A percentile compares a stretch with the other conserved stretches of the same genome.
phyloP scores from a whole-genome alignment of 2,888 invertebrate genomes.

The Colostygia pectinataria region DNA sequence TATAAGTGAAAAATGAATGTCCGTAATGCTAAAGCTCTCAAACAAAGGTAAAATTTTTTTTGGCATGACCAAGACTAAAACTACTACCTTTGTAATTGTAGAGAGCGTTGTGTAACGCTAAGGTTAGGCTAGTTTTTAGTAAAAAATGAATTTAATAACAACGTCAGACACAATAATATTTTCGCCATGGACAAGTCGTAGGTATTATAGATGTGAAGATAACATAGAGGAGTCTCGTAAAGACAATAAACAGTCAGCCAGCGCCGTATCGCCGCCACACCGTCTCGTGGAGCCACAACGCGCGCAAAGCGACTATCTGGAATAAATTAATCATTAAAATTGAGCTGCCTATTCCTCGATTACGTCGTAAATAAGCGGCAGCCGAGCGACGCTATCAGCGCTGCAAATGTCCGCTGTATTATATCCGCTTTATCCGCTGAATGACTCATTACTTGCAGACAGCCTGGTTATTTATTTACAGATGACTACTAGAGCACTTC shows the following conservation, averaged over 20 bases:
- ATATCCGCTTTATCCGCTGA: conserved; percentile 8
- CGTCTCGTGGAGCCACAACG: not conserved
- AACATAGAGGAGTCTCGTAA: too few relatives aligned
- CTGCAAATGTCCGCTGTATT: conserved; percentile 15
- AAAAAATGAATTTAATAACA: too few relatives aligned
- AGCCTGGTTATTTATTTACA: conserved; percentile 5
- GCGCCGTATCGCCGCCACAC: not conserved
- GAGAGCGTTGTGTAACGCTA: too few relatives aligned
- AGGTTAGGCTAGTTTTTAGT: too few relatives aligned
- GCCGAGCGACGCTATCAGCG: conserved; percentile 9
- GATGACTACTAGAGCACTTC: not conserved
- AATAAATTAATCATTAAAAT: conserved; percentile 18
- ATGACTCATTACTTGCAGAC: conserved; percentile 15
- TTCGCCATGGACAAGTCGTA: too few relatives aligned
- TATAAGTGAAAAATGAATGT: too few relatives aligned
- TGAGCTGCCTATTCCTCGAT: conserved; percentile 15
- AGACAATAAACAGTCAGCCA: not conserved
- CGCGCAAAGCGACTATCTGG: not conserved
- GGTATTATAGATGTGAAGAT: too few relatives aligned
- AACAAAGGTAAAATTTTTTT: too few relatives aligned
- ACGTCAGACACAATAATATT: too few relatives aligned
- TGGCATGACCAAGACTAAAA: too few relatives aligned
- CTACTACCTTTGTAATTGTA: too few relatives aligned
- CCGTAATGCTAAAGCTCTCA: too few relatives aligned
- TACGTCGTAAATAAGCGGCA: conserved; percentile 14